Evolutionary conservation across 2,797 vertebrate genomes (phyloP).

Genomic region (Eutrigla gurnardus): DNA sequence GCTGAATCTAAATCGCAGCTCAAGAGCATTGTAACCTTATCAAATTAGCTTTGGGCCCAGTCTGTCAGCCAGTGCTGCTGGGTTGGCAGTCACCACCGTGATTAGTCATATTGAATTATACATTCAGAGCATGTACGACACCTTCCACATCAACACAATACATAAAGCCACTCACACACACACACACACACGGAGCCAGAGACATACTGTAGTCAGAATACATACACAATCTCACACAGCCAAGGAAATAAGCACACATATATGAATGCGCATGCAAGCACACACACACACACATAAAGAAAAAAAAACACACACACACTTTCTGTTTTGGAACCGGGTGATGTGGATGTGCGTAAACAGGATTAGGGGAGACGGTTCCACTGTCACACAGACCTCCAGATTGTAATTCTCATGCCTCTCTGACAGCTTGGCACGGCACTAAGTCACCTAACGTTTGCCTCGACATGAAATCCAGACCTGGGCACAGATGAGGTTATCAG

Average conservation of each 20-base stretch:
- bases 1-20: slow-evolving; percentile 72
- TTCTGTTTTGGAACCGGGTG: slow-evolving; percentile 82
- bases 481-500: slow-evolving; percentile 83
- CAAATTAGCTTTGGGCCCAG: slow-evolving; percentile 84
- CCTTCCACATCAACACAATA: slow-evolving; percentile 79
- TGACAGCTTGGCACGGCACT: slow-evolving; percentile 84
- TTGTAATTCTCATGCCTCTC: slow-evolving; percentile 85
- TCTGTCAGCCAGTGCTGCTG: slow-evolving; percentile 81
- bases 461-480: slow-evolving; percentile 83
- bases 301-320: slow-evolving; percentile 16
- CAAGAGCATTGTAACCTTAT: slow-evolving; percentile 84
- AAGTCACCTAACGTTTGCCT: slow-evolving; percentile 86
- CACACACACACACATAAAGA: slow-evolving; percentile 31
- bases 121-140: slow-evolving; percentile 82
- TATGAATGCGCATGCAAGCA: slow-evolving; percentile 30
- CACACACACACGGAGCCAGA: slow-evolving; percentile 34
- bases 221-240: slow-evolving; percentile 52
- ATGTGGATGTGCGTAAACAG: slow-evolving; percentile 86
- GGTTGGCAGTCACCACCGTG: slow-evolving; percentile 83
- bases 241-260: slow-evolving; percentile 53
- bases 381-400: slow-evolving; percentile 85
- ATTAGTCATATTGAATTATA: slow-evolving; percentile 90
- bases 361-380: slow-evolving; percentile 85
- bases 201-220: slow-evolving; percentile 59
- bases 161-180: slow-evolving; percentile 50